These are phyloP conservation scores for Zhuqinia jingwanae DNA, from an alignment of 2,888 invertebrate species.

Conservation along the genomic window DNA sequence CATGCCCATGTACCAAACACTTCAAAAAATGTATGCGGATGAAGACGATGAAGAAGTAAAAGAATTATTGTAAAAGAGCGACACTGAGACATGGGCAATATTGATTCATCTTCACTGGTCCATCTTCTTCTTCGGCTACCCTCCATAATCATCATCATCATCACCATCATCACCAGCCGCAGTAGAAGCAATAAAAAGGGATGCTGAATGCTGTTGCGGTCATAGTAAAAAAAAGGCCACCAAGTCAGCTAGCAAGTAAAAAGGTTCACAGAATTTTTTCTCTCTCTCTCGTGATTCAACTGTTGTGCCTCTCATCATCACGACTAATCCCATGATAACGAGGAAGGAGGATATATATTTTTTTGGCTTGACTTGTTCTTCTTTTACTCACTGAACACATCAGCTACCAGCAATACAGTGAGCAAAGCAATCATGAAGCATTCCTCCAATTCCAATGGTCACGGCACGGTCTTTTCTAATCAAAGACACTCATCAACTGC, in stretches of 20 bases:
- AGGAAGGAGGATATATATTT: conserved; percentile 47
- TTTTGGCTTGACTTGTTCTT: conserved; percentile 18
- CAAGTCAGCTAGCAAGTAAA: conserved; percentile 27
- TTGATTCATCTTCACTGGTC: conserved; percentile 12
- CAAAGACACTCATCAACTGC: conserved; percentile 56
- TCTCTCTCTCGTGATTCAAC: conserved; percentile 66
- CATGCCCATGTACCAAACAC: too few relatives aligned
- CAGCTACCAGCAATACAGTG: conserved; percentile 18
- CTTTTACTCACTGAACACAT: conserved; percentile 26
- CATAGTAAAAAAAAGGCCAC: conserved; percentile 67
- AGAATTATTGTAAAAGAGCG: too few relatives aligned
- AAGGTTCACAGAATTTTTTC: conserved; percentile 45
- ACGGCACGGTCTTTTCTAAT: conserved; percentile 58
- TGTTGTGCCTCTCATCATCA: conserved; percentile 65
- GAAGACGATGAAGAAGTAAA: too few relatives aligned
- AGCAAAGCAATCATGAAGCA: conserved; percentile 38
- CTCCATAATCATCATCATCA: too few relatives aligned
- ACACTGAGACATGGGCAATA: background rate
- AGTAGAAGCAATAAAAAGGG: background rate
- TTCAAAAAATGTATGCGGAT: too few relatives aligned
- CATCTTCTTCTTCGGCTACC: background rate
- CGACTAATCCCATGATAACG: conserved; percentile 56
- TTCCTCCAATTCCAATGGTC: conserved; percentile 50
- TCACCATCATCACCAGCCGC: too few relatives aligned
- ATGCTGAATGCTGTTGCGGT: too few relatives aligned